These are phyloP conservation scores for Pandemis cinnamomeana DNA, from an alignment of 2,888 invertebrate species.

Conservation along the genomic window DNA sequence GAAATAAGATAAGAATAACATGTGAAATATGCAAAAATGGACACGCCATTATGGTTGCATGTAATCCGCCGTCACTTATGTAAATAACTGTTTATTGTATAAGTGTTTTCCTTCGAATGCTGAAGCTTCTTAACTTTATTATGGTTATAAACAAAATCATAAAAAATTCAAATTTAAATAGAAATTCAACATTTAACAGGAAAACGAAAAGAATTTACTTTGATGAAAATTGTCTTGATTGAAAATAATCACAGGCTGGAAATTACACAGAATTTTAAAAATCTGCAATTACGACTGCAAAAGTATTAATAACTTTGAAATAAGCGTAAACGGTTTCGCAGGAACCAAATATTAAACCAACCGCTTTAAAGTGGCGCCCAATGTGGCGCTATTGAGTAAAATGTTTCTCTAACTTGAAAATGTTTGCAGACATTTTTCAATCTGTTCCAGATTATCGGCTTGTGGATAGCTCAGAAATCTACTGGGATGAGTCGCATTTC, in stretches of 20 bases:
- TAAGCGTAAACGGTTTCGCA: background rate
- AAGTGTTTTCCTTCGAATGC: background rate
- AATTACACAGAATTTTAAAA: constrained; percentile 6
- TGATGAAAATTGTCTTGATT: constrained; percentile 20
- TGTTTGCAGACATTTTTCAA: constrained; percentile 36
- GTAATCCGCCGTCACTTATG: constrained; percentile 11
- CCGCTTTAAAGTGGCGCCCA: constrained; percentile 8
- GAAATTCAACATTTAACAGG: constrained; percentile 13
- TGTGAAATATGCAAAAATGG: constrained; percentile 28
- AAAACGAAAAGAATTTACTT: constrained; percentile 12
- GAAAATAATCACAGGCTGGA: constrained; percentile 4
- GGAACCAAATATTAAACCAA: background rate
- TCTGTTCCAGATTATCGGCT: constrained; percentile 27
- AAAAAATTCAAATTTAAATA: background rate
- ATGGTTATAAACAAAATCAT: background rate
- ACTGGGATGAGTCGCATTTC: constrained; percentile 42
- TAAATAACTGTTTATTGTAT: background rate
- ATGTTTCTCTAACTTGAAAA: constrained; percentile 13
- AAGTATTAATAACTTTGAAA: constrained; percentile 8
- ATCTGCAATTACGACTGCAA: constrained; percentile 14
- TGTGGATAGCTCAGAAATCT: constrained; percentile 42
- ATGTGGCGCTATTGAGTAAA: constrained; percentile 24
- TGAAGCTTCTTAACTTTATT: background rate
- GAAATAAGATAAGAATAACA: background rate
- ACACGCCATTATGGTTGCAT: constrained; percentile 5